phyloP scores from a whole-genome alignment of 2,113 vertebrate genomes.

The Cyprinodon variegatus region DNA sequence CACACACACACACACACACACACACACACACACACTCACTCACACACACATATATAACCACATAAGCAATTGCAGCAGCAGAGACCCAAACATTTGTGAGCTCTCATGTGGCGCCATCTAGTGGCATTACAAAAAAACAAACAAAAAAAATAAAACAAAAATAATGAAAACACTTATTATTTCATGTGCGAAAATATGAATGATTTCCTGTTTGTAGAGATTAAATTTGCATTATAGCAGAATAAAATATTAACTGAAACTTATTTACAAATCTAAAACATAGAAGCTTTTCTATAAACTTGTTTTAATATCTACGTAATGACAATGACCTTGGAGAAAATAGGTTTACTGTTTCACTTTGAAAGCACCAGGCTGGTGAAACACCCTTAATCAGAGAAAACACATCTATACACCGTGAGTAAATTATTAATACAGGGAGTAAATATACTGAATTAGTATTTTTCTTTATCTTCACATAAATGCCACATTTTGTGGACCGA shows the following conservation, averaged over 20 bases:
- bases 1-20: slow-evolving; percentile 5
- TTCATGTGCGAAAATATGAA: background rate
- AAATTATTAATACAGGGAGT: no score
- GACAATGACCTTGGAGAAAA: background rate
- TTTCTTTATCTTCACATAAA: no score
- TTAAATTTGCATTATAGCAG: background rate
- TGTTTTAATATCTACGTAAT: background rate
- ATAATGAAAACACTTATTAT: no score
- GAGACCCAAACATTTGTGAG: slow-evolving; percentile 2
- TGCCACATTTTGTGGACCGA: no score
- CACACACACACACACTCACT: background rate
- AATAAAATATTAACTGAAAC: background rate
- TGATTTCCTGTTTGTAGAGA: background rate
- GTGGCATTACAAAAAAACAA: slow-evolving; percentile 6
- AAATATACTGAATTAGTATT: no score
- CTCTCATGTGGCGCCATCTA: slow-evolving; percentile 64
- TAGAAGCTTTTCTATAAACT: no score
- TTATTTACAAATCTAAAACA: background rate
- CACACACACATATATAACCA: background rate
- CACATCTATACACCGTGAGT: background rate
- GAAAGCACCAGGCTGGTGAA: background rate
- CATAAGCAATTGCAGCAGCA: background rate
- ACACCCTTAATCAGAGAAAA: background rate
- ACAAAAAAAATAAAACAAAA: background rate
- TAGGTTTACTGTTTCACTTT: background rate